These are phyloP conservation scores for Xiphorhynchus elegans DNA, from an alignment of 2,113 vertebrate genomes.

Conservation along the genomic window DNA sequence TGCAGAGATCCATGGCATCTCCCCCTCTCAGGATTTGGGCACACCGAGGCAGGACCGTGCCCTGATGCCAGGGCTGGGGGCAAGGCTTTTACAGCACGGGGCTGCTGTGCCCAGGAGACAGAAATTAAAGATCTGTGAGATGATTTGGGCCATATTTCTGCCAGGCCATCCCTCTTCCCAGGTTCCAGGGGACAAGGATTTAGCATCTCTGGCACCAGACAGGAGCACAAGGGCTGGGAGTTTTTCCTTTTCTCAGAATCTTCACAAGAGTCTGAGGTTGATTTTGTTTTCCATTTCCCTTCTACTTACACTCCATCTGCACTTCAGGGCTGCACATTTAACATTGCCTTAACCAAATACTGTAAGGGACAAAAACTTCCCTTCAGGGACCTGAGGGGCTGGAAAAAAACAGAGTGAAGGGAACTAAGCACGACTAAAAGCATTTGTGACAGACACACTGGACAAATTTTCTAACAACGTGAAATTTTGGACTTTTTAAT, in stretches of 20 bases:
- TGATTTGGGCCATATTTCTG: not conserved
- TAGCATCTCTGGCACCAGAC: not conserved
- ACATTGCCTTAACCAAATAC: not conserved
- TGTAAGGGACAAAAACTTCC: not conserved
- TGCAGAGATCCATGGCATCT: not conserved
- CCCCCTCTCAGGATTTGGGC: not conserved
- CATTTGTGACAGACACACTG: not conserved
- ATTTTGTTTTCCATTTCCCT: not conserved
- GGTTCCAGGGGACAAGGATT: not conserved
- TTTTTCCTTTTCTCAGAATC: not conserved
- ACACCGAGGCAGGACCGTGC: accelerated
- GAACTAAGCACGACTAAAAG: not conserved
- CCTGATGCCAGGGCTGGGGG: accelerated
- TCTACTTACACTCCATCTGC: not conserved
- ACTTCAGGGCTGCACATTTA: not conserved
- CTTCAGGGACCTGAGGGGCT: not conserved
- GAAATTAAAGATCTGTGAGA: not conserved
- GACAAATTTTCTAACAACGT: not conserved
- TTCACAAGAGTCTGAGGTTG: not conserved
- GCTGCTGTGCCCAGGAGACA: not conserved
- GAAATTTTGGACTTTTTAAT: not conserved
- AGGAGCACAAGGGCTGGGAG: not conserved
- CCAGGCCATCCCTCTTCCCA: not conserved
- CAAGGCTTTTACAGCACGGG: not conserved
- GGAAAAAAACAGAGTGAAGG: not conserved